Evolutionary conservation across 2,797 vertebrate genomes (phyloP).

Genomic region (Lutjanus argentimaculatus): DNA sequence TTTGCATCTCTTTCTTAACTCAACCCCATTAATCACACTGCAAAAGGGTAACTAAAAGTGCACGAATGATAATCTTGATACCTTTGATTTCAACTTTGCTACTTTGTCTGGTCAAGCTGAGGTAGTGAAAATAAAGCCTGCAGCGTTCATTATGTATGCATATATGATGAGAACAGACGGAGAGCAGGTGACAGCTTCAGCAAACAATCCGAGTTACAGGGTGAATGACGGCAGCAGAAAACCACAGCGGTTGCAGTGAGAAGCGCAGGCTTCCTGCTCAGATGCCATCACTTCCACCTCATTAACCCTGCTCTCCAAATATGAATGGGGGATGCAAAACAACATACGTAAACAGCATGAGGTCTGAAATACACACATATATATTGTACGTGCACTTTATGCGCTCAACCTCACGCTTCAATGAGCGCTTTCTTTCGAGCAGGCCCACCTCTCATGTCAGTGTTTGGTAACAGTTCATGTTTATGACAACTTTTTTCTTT

Average conservation of each 20-base stretch:
- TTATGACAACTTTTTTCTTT: neutral
- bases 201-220: constrained; percentile 59
- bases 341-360: constrained; percentile 51
- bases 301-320: constrained; percentile 66
- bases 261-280: constrained; percentile 81
- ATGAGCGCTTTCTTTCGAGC: neutral
- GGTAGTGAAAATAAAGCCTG: neutral
- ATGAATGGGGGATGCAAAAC: constrained; percentile 77
- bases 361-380: constrained; percentile 10
- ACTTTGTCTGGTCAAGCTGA: neutral
- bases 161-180: constrained; percentile 4
- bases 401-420: constrained; percentile 11
- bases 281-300: constrained; percentile 86
- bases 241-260: constrained; percentile 78
- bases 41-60: constrained; percentile 16
- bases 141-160: neutral
- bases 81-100: constrained; percentile 3
- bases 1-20: constrained; percentile 31
- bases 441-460: neutral
- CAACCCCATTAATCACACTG: neutral
- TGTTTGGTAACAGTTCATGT: neutral
- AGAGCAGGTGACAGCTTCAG: constrained; percentile 53
- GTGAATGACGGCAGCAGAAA: constrained; percentile 80
- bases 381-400: neutral
- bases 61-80: neutral